Evolutionary conservation across 2,888 invertebrate genomes (phyloP).

Genomic region (Cristatella mucedo): DNA sequence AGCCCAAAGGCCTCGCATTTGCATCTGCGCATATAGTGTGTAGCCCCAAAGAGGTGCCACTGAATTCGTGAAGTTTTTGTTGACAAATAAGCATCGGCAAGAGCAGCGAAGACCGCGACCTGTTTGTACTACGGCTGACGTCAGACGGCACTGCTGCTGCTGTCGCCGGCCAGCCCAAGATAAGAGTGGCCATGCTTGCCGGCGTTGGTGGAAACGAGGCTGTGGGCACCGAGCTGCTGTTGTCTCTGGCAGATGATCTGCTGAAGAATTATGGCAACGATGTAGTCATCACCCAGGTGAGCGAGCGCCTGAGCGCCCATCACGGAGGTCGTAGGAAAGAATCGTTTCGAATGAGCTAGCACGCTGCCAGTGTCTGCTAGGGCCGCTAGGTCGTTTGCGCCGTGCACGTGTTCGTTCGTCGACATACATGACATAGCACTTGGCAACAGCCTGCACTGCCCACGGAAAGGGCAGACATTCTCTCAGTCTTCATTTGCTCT

Average conservation of each 20-base stretch:
- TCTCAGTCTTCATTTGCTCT: neutral
- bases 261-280: constrained; percentile 62
- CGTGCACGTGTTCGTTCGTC: too few relatives aligned
- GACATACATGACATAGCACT: too few relatives aligned
- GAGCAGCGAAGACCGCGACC: constrained; percentile 64
- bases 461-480: neutral
- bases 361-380: too few relatives aligned
- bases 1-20: too few relatives aligned
- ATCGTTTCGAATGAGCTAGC: too few relatives aligned
- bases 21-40: neutral
- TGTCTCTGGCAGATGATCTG: constrained; percentile 68
- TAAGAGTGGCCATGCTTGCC: constrained; percentile 44
- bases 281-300: constrained; percentile 48
- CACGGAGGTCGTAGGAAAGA: too few relatives aligned
- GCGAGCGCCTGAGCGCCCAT: too few relatives aligned
- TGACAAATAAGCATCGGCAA: constrained; percentile 65
- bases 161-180: neutral
- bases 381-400: too few relatives aligned
- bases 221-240: constrained; percentile 78
- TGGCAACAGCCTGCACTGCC: neutral
- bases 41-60: neutral
- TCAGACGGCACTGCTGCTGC: neutral
- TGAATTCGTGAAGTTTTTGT: neutral
- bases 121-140: constrained; percentile 69
- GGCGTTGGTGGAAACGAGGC: constrained; percentile 94